These are phyloP conservation scores for Ashinkailepas kermadecensis DNA, from an alignment of 2,888 invertebrate species.

Conservation along the genomic window DNA sequence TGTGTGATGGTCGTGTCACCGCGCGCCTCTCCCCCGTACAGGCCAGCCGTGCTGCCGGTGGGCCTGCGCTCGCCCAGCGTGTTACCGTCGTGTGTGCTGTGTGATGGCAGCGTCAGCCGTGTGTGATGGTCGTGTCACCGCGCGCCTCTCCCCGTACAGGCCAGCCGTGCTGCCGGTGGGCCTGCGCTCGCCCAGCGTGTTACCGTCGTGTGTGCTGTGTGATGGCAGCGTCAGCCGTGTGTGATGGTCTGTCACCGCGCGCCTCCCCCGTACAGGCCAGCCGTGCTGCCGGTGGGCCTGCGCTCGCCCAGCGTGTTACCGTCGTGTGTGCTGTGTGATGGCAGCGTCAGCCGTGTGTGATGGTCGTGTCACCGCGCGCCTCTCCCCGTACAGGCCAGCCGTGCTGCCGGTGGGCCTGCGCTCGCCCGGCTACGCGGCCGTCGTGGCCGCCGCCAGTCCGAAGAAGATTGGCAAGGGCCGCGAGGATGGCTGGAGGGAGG, in stretches of 20 bases:
- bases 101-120: too few species aligned
- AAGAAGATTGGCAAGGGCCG: slow-evolving; percentile 57
- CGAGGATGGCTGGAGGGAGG: slow-evolving; percentile 96
- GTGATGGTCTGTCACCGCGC: slow-evolving; percentile 29
- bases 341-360: not conserved
- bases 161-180: not conserved
- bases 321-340: not conserved
- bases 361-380: slow-evolving; percentile 29
- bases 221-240: too few species aligned
- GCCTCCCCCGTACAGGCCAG: slow-evolving; percentile 23
- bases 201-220: slow-evolving; percentile 19
- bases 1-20: not conserved
- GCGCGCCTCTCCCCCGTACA: slow-evolving; percentile 27
- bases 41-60: not conserved
- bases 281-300: slow-evolving; percentile 21
- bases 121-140: slow-evolving; percentile 27
- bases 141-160: slow-evolving; percentile 25
- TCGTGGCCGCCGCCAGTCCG: slow-evolving; percentile 51
- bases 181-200: too few species aligned
- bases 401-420: slow-evolving; percentile 24
- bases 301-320: too few species aligned
- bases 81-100: too few species aligned
- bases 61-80: slow-evolving; percentile 30
- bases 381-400: slow-evolving; percentile 16
- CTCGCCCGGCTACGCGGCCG: slow-evolving; percentile 29